Evolutionary conservation across 2,113 vertebrate species (phyloP), one percentile per base, ranked within the genome.

Genomic region (Excalfactoria chinensis): DNA sequence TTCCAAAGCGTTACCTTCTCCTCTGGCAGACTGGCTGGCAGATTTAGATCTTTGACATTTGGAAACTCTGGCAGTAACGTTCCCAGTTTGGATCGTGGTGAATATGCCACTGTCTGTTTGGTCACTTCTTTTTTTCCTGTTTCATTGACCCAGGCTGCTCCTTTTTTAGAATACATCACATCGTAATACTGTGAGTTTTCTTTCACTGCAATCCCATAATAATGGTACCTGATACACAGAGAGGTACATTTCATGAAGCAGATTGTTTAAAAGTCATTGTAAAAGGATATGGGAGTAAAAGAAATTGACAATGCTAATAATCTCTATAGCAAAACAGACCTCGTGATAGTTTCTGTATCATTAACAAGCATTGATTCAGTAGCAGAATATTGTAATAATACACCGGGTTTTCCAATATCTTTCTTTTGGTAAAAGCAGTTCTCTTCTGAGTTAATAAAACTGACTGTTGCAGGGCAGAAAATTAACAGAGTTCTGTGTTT

Each of bases 161-260:
- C 99, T 97, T 99, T 99, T 97, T 99, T 99, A 95, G 99, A 99
- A 97, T 99, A 99, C 99, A 99, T 99, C 97, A 99, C 99, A 66
- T 99, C 99, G 58, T 99, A 99, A 97, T 99, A 99, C 91, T 99
- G 99, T 53, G 99, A 99, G 92, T 98, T 98, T 95, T 99, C 99
- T 97, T 99, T 99, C 95, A 99, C 99, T 1, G 99, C 99, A 53
- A 99, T 99, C 93, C 99, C 99, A 17, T 99, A 99, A 97, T 99
- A 99, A 96, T 99, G 99, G 96, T 99, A 99, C 98, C 99, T 99
- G 97, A 95, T 69, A 90, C 43, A 15, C 4, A 84, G 35, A 96
- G 62, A 96, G 40, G 79, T 6, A 28, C 62, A 69, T 75, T 96
- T 96, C 78, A 72, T 73, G 64, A 86, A 84, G 12, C 40, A 69